Conservation (phyloP, 1,140 invertebrate species). For the Psilanteris sp. region DNA sequence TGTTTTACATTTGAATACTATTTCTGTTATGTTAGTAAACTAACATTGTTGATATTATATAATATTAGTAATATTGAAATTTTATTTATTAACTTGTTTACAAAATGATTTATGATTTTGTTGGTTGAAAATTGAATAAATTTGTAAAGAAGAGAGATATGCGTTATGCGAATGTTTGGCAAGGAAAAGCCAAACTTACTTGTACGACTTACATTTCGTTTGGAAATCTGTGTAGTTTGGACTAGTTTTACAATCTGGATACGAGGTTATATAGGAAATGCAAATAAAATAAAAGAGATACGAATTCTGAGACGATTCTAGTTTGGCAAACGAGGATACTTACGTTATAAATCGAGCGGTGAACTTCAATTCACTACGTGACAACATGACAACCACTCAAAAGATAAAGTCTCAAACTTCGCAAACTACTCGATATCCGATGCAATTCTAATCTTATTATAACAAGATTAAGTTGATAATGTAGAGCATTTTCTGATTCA, state of each 20-base stretch:
- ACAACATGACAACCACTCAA: constrained; percentile 39
- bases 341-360: constrained; percentile 73
- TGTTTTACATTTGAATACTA: too few relatives aligned
- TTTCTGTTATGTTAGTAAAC: too few relatives aligned
- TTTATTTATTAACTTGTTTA: constrained; percentile 54
- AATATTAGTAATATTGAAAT: too few relatives aligned
- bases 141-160: constrained; percentile 51
- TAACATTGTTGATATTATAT: too few relatives aligned
- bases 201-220: constrained; percentile 45
- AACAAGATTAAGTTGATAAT: too few relatives aligned
- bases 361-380: constrained; percentile 67
- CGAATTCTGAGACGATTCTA: constrained; percentile 64
- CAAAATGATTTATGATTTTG: constrained; percentile 23
- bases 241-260: constrained; percentile 70
- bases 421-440: constrained; percentile 18
- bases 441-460: too few relatives aligned
- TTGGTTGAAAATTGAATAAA: constrained; percentile 53
- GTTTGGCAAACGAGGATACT: constrained; percentile 76
- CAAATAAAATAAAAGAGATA: constrained; percentile 69
- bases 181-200: constrained; percentile 41
- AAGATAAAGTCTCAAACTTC: constrained; percentile 24
- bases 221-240: constrained; percentile 66
- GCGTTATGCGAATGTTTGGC: constrained; percentile 66
- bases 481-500: too few relatives aligned
- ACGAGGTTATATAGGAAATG: constrained; percentile 62